These are phyloP conservation scores for Nicator chloris DNA, from an alignment of 2,113 vertebrate genomes.

Conservation along the genomic window DNA sequence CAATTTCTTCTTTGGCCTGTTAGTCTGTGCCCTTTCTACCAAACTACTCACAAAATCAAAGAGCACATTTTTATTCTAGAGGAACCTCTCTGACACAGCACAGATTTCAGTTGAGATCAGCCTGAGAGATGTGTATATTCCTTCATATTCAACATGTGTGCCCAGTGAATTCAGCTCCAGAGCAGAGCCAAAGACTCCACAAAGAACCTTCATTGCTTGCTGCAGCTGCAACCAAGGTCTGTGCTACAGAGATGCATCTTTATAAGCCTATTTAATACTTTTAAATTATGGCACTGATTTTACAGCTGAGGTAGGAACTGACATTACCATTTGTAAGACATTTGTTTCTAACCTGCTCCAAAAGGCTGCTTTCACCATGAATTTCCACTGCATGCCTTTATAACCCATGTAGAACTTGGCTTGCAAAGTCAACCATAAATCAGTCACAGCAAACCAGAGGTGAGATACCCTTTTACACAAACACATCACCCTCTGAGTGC, in stretches of 20 bases:
- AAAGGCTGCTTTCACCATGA: not conserved
- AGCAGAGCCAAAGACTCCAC: not conserved
- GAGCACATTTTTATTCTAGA: not conserved
- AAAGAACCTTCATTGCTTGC: not conserved
- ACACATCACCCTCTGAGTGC: not conserved
- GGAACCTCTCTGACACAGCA: not conserved
- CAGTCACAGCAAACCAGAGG: not conserved
- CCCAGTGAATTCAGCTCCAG: not conserved
- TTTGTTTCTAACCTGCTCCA: not conserved
- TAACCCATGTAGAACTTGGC: not conserved
- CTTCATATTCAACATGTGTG: rapidly evolving
- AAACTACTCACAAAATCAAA: not conserved
- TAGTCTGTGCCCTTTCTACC: not conserved
- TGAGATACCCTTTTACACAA: not conserved
- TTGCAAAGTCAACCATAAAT: not conserved
- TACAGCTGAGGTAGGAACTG: not conserved
- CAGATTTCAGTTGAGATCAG: not conserved
- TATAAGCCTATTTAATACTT: not conserved
- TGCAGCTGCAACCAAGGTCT: not conserved
- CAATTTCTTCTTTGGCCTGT: not conserved
- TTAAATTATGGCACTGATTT: not conserved
- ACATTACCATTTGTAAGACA: not conserved
- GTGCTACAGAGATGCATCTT: not conserved
- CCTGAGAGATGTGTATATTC: not conserved
- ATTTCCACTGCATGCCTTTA: not conserved